Percentiles rank a stretch among this genome's conserved stretches.
Evolutionary conservation across 2,888 invertebrate species (phyloP).

Genomic region (Seladonia tumulorum): DNA sequence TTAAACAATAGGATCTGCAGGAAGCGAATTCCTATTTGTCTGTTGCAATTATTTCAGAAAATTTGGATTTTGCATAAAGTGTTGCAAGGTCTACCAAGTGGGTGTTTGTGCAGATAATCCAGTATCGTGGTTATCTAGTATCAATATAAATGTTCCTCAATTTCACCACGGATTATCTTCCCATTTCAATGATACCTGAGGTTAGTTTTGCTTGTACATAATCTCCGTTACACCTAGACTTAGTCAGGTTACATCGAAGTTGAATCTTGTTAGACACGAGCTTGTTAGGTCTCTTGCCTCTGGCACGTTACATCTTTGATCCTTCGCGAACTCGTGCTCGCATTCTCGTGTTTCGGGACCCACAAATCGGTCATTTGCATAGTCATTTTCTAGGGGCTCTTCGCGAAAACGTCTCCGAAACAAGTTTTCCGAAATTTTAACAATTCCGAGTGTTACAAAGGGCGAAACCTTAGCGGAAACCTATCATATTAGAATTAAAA

Average conservation of each 20-base stretch:
- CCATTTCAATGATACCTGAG: background rate
- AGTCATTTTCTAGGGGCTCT: background rate
- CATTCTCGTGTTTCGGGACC: background rate
- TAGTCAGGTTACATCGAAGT: slow-evolving; percentile 1
- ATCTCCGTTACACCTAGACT: slow-evolving; percentile 1
- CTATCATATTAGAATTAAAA: background rate
- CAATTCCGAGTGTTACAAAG: background rate
- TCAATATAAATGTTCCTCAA: background rate
- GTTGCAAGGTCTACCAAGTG: background rate
- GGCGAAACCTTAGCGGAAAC: background rate
- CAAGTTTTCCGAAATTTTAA: background rate
- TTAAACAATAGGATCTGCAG: background rate
- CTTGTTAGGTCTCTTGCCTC: background rate
- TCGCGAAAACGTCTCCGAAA: background rate
- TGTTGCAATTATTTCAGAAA: background rate
- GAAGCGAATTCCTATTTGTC: background rate
- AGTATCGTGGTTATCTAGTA: background rate
- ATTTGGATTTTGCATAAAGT: background rate
- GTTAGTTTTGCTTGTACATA: background rate
- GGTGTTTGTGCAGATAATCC: background rate
- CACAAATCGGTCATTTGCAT: background rate
- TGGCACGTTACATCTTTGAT: background rate
- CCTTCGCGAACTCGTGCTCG: background rate
- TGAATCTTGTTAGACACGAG: background rate
- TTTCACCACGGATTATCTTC: background rate